Conservation (phyloP, 2,888 invertebrate genomes). For the Drosophila greeni region DNA sequence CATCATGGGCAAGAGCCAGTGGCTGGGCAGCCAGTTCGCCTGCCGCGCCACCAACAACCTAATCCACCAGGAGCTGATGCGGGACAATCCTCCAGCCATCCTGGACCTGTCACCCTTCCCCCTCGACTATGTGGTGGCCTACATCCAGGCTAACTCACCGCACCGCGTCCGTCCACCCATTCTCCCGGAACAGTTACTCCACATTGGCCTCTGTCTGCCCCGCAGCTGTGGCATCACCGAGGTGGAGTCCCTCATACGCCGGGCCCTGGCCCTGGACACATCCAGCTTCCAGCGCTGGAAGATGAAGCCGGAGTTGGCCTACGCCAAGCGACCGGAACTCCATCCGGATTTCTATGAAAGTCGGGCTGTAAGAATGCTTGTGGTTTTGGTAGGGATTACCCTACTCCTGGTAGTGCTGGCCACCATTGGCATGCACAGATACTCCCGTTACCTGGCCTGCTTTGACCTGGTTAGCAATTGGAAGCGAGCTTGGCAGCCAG, state of each 20-base stretch:
- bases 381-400: neutral
- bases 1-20: constrained; percentile 42
- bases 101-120: constrained; percentile 34
- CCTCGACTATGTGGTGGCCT: constrained; percentile 47
- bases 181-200: constrained; percentile 23
- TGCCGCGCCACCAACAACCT: constrained; percentile 37
- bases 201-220: constrained; percentile 54
- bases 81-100: constrained; percentile 5
- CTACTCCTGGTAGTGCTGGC: constrained; percentile 31
- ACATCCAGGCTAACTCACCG: constrained; percentile 34
- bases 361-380: constrained; percentile 8
- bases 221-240: constrained; percentile 23
- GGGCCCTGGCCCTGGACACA: neutral
- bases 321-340: constrained; percentile 37
- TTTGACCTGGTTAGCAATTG: constrained; percentile 45
- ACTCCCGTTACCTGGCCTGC: constrained; percentile 26
- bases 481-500: constrained; percentile 26
- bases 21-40: constrained; percentile 46
- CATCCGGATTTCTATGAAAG: constrained; percentile 8
- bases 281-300: constrained; percentile 5
- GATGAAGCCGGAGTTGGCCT: constrained; percentile 32
- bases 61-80: constrained; percentile 23
- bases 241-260: constrained; percentile 33
- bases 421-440: neutral
- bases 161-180: constrained; percentile 19